These are phyloP conservation scores for Willowsia nigromaculata DNA, from an alignment of 2,888 invertebrate genomes.

Conservation along the genomic window DNA sequence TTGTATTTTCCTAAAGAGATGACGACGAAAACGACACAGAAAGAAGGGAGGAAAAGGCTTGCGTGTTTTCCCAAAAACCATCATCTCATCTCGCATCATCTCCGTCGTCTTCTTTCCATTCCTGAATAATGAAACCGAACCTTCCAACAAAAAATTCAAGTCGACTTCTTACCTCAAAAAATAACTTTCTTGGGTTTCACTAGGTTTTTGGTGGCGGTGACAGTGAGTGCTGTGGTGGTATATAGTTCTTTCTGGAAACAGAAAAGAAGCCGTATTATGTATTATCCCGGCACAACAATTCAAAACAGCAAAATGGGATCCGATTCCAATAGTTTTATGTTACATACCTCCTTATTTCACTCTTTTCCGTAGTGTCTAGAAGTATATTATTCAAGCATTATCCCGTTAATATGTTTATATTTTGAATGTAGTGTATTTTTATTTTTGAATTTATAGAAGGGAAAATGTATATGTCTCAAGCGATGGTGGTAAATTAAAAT, in stretches of 20 bases:
- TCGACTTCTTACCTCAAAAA: conserved; percentile 11
- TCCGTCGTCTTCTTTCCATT: conserved; percentile 8
- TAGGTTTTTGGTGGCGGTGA: conserved; percentile 48
- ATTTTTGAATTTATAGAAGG: conserved; percentile 18
- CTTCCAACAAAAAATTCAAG: conserved; percentile 5
- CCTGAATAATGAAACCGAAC: conserved; percentile 56
- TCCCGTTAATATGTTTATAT: background rate
- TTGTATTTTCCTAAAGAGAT: conserved; percentile 20
- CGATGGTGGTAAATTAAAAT: background rate
- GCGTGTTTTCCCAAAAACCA: conserved; percentile 35
- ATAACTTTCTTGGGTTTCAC: conserved; percentile 63
- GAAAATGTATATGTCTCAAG: background rate
- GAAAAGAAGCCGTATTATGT: conserved; percentile 37
- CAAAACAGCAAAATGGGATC: conserved; percentile 43
- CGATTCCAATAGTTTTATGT: conserved; percentile 53
- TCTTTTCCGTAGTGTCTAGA: background rate
- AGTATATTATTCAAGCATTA: background rate
- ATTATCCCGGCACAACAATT: conserved; percentile 22
- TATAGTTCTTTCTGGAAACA: background rate
- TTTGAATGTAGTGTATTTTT: background rate
- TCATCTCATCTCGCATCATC: conserved; percentile 34
- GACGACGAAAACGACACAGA: conserved; percentile 4
- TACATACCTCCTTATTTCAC: conserved; percentile 1
- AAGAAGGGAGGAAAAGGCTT: background rate
- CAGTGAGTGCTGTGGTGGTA: conserved; percentile 18